Evolutionary conservation across 2,888 invertebrate genomes (phyloP), one percentile per base, ranked within the genome.

Genomic region (Andrena bucephala): DNA sequence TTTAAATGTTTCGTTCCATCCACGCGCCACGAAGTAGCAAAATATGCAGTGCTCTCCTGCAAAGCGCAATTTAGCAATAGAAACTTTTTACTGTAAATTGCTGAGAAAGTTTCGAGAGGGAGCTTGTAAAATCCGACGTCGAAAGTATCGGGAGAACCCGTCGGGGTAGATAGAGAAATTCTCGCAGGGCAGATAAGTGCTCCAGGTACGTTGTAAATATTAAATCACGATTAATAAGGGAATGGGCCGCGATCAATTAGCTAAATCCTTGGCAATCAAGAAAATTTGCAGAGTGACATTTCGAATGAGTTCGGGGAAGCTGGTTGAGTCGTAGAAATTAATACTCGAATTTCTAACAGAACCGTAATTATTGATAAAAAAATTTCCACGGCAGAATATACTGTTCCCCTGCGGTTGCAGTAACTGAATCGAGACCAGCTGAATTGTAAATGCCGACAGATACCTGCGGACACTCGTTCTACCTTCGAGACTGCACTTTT

Each of bases 21-120:
- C 20, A 5, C 8, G 24, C n/a, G 13, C 31, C 3, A 10, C 20
- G 27, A n/a, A 62, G 13, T 52, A 29, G 36, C 27, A 36, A 59
- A 20, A 24, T 59, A 36, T 77, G 36, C 29, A 16, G 50, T n/a
- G 48, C 52, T 42, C 36, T 8, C 3, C 24, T 31, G 54, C 20
- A 24, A 31, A 63, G 54, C 20, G 20, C 57, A 57, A 29, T 74
- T 78, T 42, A 31, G 24, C 13, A 54, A 54, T 31, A 33, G 54
- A 16, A 68, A 68, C n/a, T 75, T 75, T 74, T 74, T 62, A 62
- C 10, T 42, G 48, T 57, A 54, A 75, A 68, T 63, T 68, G 57
- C 52, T 62, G 8, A 6, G 42, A 27, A 68, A 78, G 62, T 78
- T 57, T 36, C 27, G 8, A 13, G 24, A 3, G 24, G 6, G 6